Conservation (phyloP, 2,113 vertebrate species). For the Megaceryle torquata region DNA sequence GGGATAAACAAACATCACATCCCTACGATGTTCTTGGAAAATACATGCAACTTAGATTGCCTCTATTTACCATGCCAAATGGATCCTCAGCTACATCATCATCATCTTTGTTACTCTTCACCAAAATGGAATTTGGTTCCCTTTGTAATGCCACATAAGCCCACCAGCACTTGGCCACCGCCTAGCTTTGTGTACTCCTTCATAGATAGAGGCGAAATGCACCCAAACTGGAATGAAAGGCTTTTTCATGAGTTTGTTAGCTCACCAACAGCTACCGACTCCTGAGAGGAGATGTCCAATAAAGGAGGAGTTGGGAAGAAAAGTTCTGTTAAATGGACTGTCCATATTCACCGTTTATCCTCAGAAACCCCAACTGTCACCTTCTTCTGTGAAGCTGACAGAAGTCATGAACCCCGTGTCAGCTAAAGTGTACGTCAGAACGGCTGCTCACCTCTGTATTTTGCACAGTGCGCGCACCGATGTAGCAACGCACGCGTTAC, state of each 20-base stretch:
- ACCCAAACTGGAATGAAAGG: background rate
- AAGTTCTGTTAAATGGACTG: background rate
- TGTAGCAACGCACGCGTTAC: background rate
- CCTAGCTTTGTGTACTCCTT: background rate
- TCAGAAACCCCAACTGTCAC: background rate
- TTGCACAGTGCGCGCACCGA: background rate
- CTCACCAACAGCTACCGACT: background rate
- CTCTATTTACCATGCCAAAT: background rate
- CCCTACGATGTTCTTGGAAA: background rate
- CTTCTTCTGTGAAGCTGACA: background rate
- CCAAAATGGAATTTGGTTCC: background rate
- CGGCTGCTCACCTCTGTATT: background rate
- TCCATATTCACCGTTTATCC: background rate
- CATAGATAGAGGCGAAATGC: background rate
- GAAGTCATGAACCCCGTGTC: background rate
- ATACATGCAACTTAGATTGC: background rate
- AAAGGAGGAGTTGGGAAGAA: background rate
- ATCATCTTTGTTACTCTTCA: background rate
- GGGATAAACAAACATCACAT: background rate
- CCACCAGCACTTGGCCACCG: background rate
- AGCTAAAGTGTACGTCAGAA: background rate
- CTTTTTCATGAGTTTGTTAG: background rate
- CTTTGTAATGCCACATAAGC: background rate
- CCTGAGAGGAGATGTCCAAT: background rate
- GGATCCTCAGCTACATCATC: background rate